Evolutionary conservation across 2,797 vertebrate species (phyloP).

Genomic region (Propithecus deckenii): DNA sequence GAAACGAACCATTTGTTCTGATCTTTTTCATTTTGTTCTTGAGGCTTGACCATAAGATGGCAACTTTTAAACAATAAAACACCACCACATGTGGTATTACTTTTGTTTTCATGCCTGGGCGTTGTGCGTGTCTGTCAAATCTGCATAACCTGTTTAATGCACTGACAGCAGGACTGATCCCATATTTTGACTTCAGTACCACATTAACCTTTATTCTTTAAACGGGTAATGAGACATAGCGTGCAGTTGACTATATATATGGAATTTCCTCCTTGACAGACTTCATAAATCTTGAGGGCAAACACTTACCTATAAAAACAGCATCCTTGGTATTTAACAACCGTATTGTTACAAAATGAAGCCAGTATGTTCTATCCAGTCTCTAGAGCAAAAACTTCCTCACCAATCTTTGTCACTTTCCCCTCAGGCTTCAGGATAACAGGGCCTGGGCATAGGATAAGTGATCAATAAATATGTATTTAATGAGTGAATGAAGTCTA

Average conservation of each 20-base stretch:
- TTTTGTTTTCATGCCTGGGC: slow-evolving; percentile 27
- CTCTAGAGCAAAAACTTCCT: background rate
- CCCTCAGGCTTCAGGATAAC: background rate
- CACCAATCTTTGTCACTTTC: background rate
- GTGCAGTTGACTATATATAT: background rate
- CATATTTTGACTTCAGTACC: background rate
- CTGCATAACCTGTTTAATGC: background rate
- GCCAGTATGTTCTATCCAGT: background rate
- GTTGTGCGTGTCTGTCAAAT: background rate
- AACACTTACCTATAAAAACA: slow-evolving; percentile 29
- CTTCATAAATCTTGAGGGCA: slow-evolving; percentile 52
- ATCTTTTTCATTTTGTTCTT: slow-evolving; percentile 1
- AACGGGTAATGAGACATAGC: background rate
- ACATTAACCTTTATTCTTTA: background rate
- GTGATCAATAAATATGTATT: slow-evolving; percentile 38
- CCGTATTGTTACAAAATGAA: background rate
- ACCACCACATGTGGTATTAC: background rate
- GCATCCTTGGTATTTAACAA: background rate
- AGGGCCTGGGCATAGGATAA: background rate
- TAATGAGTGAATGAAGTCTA: slow-evolving; percentile 29
- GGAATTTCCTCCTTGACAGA: slow-evolving; percentile 63
- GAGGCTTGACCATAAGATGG: background rate
- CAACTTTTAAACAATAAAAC: background rate
- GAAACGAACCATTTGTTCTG: background rate
- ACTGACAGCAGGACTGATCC: background rate